phyloP scores from a whole-genome alignment of 2,113 vertebrate species.

The Rhinichthys klamathensis region DNA sequence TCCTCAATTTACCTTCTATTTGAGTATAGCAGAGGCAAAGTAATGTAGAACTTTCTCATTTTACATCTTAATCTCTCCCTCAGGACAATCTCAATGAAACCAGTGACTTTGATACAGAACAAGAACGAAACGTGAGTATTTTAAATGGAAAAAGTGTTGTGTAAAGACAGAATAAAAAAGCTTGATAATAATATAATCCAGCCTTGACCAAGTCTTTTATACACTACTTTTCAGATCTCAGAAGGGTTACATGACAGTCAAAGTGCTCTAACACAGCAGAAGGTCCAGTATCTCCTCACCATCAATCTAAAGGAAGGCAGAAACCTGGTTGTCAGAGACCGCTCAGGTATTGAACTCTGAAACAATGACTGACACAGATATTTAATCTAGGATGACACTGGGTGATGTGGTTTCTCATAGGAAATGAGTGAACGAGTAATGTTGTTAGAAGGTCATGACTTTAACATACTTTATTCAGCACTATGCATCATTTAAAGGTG shows the following conservation, averaged over 20 bases:
- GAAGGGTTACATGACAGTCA: constrained; percentile 13
- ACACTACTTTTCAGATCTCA: constrained; percentile 30
- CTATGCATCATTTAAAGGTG: background rate
- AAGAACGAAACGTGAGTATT: constrained; percentile 48
- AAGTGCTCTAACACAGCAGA: constrained; percentile 53
- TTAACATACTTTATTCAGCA: background rate
- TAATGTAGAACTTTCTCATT: background rate
- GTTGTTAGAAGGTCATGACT: background rate
- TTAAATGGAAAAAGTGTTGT: background rate
- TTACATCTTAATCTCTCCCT: background rate
- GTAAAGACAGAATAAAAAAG: background rate
- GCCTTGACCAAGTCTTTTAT: constrained; percentile 12
- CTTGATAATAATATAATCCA: background rate
- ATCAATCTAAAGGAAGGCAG: constrained; percentile 88
- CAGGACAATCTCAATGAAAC: constrained; percentile 48
- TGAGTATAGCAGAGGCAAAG: background rate
- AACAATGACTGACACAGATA: background rate
- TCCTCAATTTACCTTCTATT: background rate
- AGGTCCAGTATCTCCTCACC: constrained; percentile 83
- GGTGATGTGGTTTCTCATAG: background rate
- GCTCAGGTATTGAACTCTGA: constrained; percentile 79
- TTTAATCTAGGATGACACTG: background rate
- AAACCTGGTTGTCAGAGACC: constrained; percentile 88
- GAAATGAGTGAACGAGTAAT: background rate
- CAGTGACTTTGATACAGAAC: constrained; percentile 54